Base-by-base conservation (phyloP, 1,140 invertebrate genomes). In the Ctenoplectra terminalis region DNA sequence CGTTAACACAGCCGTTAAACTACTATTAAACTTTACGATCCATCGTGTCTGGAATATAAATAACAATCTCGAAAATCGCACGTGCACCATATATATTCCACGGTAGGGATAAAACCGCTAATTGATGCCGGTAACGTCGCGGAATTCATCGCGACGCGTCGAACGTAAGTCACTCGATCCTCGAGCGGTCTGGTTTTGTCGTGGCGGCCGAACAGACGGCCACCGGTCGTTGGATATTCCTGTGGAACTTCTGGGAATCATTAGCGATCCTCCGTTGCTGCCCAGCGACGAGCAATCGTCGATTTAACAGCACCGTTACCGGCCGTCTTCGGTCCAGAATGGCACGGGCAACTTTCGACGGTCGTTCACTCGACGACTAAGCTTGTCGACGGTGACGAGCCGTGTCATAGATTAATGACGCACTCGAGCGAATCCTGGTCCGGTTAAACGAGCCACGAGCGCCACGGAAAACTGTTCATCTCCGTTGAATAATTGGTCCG, bases 191-290 rank as follows among this genome's bases (percentile, higher is more conserved):
- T 56, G 60, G 37, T 69, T 77, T 72, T 64, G 67, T 63, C n/a
- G 29, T 40, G 58, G 5, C 31, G 54, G 52, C 31, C 61, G 63
- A 77, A 81, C 69, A 13, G 48, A 63, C 31, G 48, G 20, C 74
- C 48, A 67, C 31, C 34, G n/a, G 50, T 56, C 61, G 43, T 37
- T 23, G 61, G 56, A 75, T 84, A 88, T 88, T 88, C 87, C 54
- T 73, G 69, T 72, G 66, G 40, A 86, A 82, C 56, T 89, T 89
- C 85, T 85, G 71, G 34, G 87, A 88, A 89, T 82, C 86, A 85
- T 89, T 86, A 87, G 86, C 54, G 66, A 64, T 71, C 63, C 67
- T 58, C 31, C 31, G 78, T 87, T 86, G 77, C 54, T 66, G n/a
- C 60, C 31, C 69, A 40, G 66, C 52, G 63, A 73, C 56, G 74